Evolutionary conservation across 1,140 invertebrate species (phyloP), one percentile per base, ranked within the genome.

Genomic region (Nephotettix cincticeps): DNA sequence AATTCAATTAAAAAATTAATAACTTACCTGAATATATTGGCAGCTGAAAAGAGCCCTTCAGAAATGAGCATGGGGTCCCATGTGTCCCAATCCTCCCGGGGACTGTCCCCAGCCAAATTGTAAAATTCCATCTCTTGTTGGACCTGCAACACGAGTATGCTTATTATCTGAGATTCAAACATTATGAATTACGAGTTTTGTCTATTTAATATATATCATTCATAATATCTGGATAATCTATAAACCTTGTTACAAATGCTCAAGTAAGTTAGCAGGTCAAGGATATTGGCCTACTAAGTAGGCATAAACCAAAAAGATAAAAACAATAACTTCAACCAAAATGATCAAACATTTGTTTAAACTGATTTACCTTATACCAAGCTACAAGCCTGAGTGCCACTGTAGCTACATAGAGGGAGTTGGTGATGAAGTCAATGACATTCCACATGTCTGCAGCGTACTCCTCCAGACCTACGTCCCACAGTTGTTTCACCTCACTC

Each of bases 391-490:
- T 86, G 28, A 99, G 85, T 1, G 95, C 95, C 29, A 99, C 93
- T 0, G 96, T 99, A 51, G 96, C 96, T 56, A 99, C 95, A 81
- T 99, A 99, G 17, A 99, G 83, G 2, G 96, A 96, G 83, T 99
- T 99, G 21, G 97, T 99, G 67, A 98, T 93, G 82, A 99, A 99
- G 83, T 99, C 97, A 72, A 99, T 93, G 63, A 99, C 96, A 82
- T 99, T 99, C 97, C 97, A 99, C 96, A 99, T 98, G 82, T 99
- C 97, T 76, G 93, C 91, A 36, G 95, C 89, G 80, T 99, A 99
- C 79, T 98, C 96, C 76, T 95, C 90, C 25, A 98, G 84, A 0
- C 97, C 97, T 72, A 97, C 94, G 81, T 98, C 95, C 96, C 97
- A 99, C 27, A 99, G 83, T 80, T 99, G 96, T 81, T 99, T 99